These are phyloP conservation scores for Nemotelus nigrinus DNA, from an alignment of 2,888 invertebrate genomes.

Conservation along the genomic window DNA sequence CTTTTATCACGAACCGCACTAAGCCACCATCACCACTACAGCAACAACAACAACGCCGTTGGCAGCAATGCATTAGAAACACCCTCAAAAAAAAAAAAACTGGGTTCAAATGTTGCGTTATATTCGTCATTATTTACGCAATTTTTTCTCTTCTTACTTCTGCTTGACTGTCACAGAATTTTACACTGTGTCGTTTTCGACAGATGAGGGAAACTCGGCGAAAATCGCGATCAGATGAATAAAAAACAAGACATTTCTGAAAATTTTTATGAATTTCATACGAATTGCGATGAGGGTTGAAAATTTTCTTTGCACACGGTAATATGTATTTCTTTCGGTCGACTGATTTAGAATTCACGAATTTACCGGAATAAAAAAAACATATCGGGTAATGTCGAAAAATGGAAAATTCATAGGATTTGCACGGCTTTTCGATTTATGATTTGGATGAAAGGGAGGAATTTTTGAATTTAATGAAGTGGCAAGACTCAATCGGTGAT, in stretches of 20 bases:
- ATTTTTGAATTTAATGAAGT: conserved; percentile 28
- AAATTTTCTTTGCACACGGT: conserved; percentile 32
- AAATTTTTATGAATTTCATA: conserved; percentile 14
- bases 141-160: conserved; percentile 19
- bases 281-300: conserved; percentile 19
- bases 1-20: background rate
- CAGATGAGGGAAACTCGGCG: background rate
- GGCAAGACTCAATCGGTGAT: conserved; percentile 28
- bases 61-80: background rate
- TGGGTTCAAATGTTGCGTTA: conserved; percentile 28
- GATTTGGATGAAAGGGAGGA: conserved; percentile 19
- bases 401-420: conserved; percentile 39
- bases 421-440: conserved; percentile 19
- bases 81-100: conserved; percentile 6
- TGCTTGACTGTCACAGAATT: background rate
- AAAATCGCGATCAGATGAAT: conserved; percentile 10
- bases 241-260: background rate
- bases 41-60: background rate
- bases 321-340: background rate
- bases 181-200: background rate
- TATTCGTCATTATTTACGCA: conserved; percentile 38
- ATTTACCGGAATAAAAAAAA: background rate
- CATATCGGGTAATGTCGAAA: background rate
- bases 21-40: background rate
- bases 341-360: background rate